Evolutionary conservation across 2,797 vertebrate species (phyloP).

Genomic region (Botia kubotai): DNA sequence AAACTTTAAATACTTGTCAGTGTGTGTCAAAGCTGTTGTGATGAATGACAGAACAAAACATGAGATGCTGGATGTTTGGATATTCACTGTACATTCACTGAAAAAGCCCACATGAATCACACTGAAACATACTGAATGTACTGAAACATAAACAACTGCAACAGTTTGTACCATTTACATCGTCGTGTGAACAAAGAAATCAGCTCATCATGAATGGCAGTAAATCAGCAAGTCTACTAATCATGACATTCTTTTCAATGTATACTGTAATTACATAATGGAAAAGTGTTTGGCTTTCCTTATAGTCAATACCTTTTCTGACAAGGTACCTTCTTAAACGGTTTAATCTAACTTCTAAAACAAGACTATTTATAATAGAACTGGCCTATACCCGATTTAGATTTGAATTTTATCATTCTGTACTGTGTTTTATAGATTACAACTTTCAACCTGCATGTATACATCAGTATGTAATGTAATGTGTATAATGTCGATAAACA

Average conservation of each 20-base stretch:
- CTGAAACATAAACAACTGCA: not conserved
- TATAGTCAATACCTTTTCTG: not conserved
- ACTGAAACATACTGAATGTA: not conserved
- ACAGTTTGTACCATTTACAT: not conserved
- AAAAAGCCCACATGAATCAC: not conserved
- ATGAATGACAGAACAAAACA: not conserved
- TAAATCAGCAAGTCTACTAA: not conserved
- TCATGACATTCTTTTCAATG: not conserved
- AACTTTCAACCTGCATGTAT: not conserved
- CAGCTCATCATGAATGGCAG: not conserved
- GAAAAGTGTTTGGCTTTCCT: not conserved
- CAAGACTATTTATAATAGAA: not conserved
- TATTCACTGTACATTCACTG: not conserved
- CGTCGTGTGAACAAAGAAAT: not conserved
- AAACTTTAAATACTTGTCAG: constrained; percentile 27
- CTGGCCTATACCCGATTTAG: no score
- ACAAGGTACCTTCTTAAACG: not conserved
- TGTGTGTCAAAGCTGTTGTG: not conserved
- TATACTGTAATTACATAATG: no score
- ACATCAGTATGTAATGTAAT: not conserved
- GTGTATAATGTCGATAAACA: not conserved
- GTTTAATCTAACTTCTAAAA: not conserved
- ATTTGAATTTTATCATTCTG: no score
- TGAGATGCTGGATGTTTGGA: not conserved
- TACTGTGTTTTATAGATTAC: not conserved